A percentile compares a stretch with the other conserved stretches of the same genome.
These are phyloP conservation scores for Synodontis membranacea DNA, from an alignment of 2,113 vertebrate genomes.

Conservation along the genomic window DNA sequence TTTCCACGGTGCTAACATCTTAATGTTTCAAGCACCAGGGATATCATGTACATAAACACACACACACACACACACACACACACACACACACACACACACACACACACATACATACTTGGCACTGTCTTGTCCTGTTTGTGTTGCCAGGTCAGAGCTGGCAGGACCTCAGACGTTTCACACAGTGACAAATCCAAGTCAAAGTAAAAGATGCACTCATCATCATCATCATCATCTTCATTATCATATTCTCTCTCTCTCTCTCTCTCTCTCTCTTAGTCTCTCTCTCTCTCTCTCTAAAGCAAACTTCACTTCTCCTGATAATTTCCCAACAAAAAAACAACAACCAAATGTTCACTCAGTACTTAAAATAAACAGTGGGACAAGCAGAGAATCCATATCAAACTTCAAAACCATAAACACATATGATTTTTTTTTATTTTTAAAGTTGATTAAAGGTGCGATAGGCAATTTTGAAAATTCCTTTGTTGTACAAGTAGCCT, in stretches of 20 bases:
- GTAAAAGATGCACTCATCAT: slow-evolving; percentile 22
- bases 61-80: slow-evolving; percentile 15
- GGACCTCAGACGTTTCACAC: slow-evolving; percentile 9
- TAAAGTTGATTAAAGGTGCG: no score
- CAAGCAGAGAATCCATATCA: no score
- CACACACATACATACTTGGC: neutral
- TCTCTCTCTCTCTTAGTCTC: no score
- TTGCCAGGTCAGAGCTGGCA: slow-evolving; percentile 37
- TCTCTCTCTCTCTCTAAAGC: neutral
- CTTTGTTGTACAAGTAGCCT: no score
- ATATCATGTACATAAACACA: neutral
- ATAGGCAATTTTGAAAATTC: no score
- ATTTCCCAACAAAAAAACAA: no score
- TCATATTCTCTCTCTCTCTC: neutral
- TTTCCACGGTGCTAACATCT: slow-evolving; percentile 51
- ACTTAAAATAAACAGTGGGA: no score
- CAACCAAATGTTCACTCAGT: no score
- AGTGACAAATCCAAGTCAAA: slow-evolving; percentile 39
- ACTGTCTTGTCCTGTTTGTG: neutral
- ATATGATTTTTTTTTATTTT: no score
- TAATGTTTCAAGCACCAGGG: slow-evolving; percentile 44
- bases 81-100: slow-evolving; percentile 9
- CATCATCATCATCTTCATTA: slow-evolving; percentile 5
- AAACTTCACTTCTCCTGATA: neutral
- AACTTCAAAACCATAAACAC: no score